A percentile compares a stretch with the other conserved stretches of the same genome.
Evolutionary conservation across 2,113 vertebrate genomes (phyloP).

Genomic region (Oryctolagus cuniculus): DNA sequence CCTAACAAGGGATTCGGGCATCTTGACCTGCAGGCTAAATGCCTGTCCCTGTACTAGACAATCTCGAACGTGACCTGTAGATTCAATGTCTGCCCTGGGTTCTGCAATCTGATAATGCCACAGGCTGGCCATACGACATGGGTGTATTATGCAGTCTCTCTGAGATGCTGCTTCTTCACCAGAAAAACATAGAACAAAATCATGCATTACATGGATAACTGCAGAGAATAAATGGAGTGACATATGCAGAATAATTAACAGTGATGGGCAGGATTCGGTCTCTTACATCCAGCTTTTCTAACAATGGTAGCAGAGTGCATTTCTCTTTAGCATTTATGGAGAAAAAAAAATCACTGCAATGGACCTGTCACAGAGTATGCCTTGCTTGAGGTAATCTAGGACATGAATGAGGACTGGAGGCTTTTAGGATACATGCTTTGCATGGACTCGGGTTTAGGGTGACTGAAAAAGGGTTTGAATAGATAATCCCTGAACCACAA

Average conservation of each 20-base stretch:
- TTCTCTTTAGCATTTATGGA: neutral
- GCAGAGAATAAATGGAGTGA: neutral
- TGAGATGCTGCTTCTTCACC: constrained; percentile 9
- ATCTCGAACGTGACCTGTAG: neutral
- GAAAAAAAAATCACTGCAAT: neutral
- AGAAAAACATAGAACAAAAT: neutral
- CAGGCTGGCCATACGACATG: neutral
- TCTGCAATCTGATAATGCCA: neutral
- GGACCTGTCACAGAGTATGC: neutral
- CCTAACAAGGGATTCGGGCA: no score
- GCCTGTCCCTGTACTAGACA: neutral
- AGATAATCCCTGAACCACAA: neutral
- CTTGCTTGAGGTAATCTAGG: neutral
- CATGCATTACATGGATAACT: neutral
- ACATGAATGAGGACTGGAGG: neutral
- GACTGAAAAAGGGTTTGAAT: neutral
- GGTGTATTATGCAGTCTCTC: neutral
- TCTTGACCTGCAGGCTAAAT: no score
- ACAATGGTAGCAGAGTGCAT: neutral
- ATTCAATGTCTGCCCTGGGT: neutral
- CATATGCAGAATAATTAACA: neutral
- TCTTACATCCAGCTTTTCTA: neutral
- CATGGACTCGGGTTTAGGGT: neutral
- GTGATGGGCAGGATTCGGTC: neutral
- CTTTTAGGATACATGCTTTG: neutral